phyloP scores from a whole-genome alignment of 2,113 vertebrate genomes.

The Esox niger region DNA sequence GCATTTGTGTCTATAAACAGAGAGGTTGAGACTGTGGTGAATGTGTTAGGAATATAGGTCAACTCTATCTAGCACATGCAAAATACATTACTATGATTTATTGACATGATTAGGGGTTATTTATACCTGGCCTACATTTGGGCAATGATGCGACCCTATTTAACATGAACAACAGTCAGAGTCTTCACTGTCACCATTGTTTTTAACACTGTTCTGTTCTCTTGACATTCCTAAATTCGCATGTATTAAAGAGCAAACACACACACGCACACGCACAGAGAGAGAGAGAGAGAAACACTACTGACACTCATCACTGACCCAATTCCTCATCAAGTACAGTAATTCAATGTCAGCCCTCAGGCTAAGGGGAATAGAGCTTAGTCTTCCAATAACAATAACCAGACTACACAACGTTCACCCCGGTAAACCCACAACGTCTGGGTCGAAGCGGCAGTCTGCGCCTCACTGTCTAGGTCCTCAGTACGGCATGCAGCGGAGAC shows the following conservation, averaged over 20 bases:
- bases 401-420: constrained; percentile 58
- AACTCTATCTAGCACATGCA: not conserved
- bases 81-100: not conserved
- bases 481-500: not conserved
- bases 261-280: not conserved
- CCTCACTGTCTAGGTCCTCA: not conserved
- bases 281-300: constrained; percentile 4
- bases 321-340: constrained; percentile 52
- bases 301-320: constrained; percentile 53
- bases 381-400: constrained; percentile 56
- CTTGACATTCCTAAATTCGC: not conserved
- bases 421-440: constrained; percentile 54
- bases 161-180: no score
- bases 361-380: constrained; percentile 62
- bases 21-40: not conserved
- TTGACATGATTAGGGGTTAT: not conserved
- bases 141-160: no score
- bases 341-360: constrained; percentile 62
- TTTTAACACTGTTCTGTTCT: no score
- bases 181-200: no score
- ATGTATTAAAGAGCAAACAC: not conserved
- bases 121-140: not conserved
- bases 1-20: not conserved
- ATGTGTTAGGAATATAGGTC: not conserved
- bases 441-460: constrained; percentile 17